Base-by-base conservation (phyloP, 2,888 invertebrate genomes). In the Drosophila cracens region DNA sequence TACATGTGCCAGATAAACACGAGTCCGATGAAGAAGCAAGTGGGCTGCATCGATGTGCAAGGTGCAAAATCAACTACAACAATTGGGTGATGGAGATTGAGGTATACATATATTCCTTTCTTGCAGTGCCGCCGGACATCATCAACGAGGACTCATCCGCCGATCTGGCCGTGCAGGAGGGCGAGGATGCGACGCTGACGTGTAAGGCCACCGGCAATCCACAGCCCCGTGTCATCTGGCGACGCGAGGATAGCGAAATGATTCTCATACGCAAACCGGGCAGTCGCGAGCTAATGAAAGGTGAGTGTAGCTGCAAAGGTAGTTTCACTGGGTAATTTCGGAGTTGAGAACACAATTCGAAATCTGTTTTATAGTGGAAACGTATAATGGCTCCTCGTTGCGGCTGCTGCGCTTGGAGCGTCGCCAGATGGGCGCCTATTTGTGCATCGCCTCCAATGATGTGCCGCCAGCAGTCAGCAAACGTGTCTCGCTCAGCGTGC, bases 1-100 rank as follows among this genome's bases (percentile, higher is more conserved):
- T 98, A 98, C 93, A 97, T 97, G 96, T 98, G 98, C 91, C 97
- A 98, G 94, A 97, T 98, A 90, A 98, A 98, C 94, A 97, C 97
- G 2, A 96, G 95, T 74, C 95, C 95, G 63, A 97, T 98, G 96
- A 97, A 96, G 93, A 97, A 96, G 92, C 96, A 97, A 93, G 95
- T 97, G 65, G 97, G 97, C 11, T 98, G 98, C 91, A 95, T 98
- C 70, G 97, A 97, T 92, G 97, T 98, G 27, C 96, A 96, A 91
- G 97, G 79, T 43, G 36, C 4, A 0, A 2, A 2, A 25, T 16
- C 4, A 13, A 18, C 4, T 2, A 2, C 10, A 13, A 0, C 2
- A 18, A 13, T 25, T 21, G 7, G 16, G 21, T 16, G 29, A 25
- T 10, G 18, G 8, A 21, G 27, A 46, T 59, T 27, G 16, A 38